phyloP scores from a whole-genome alignment of 2,113 vertebrate genomes.

The Prionailurus viverrinus region DNA sequence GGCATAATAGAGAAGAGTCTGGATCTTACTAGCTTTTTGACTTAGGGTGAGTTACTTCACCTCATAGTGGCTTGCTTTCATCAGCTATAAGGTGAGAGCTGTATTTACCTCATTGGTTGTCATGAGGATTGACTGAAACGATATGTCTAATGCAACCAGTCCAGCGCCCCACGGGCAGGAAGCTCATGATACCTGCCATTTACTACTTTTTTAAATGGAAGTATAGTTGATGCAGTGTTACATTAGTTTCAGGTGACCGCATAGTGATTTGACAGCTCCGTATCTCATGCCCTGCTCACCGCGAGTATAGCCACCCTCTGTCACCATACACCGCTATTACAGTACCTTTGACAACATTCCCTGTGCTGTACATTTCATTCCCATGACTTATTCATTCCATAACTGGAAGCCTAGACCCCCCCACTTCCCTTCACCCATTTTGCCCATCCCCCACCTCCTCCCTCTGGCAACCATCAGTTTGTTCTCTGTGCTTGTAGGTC shows the following conservation, averaged over 20 bases:
- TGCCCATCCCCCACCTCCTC: not conserved
- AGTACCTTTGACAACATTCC: not conserved
- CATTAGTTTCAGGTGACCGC: not conserved
- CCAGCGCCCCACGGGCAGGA: not conserved
- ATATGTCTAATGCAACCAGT: not conserved
- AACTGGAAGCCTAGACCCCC: not conserved
- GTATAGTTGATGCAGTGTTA: not conserved
- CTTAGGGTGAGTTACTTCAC: not conserved
- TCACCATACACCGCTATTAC: not conserved
- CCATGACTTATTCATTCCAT: not conserved
- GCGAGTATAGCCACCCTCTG: not conserved
- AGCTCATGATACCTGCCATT: not conserved
- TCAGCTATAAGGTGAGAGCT: not conserved
- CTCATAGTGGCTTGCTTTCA: not conserved
- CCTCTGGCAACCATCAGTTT: not conserved
- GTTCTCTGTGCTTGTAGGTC: not conserved
- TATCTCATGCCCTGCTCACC: not conserved
- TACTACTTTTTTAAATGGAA: not conserved
- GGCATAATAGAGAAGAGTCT: not conserved
- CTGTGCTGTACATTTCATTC: not conserved
- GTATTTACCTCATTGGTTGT: not conserved
- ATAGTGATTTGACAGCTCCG: not conserved
- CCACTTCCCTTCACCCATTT: not conserved
- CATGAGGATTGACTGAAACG: not conserved
- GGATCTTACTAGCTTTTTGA: not conserved